These are phyloP conservation scores for Pogonophryne albipinna DNA, from an alignment of 2,797 vertebrate genomes.

Conservation along the genomic window DNA sequence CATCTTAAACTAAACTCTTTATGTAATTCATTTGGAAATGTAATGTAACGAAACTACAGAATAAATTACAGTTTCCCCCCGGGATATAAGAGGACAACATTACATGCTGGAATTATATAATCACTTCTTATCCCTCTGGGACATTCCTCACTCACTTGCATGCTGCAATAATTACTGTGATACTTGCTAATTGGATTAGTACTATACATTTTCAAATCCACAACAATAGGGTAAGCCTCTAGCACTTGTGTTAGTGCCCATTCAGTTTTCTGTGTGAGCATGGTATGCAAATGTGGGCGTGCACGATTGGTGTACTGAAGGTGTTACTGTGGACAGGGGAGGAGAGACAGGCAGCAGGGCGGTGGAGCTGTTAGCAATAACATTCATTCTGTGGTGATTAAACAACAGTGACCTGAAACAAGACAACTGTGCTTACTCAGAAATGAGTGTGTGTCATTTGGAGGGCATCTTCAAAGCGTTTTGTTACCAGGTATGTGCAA, in stretches of 20 bases:
- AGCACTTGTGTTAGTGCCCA: conserved; percentile 33
- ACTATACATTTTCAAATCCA: conserved; percentile 58
- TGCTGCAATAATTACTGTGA: conserved; percentile 43
- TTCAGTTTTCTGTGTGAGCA: conserved; percentile 20
- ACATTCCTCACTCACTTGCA: conserved; percentile 42
- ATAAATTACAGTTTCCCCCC: neutral
- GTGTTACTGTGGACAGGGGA: conserved; percentile 34
- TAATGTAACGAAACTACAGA: neutral
- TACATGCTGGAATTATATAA: conserved; percentile 4
- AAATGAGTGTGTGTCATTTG: conserved; percentile 20
- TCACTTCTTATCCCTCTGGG: conserved; percentile 10
- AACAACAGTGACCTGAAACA: conserved; percentile 32
- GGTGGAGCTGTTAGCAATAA: conserved; percentile 17
- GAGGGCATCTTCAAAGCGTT: conserved; percentile 28
- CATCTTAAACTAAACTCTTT: neutral
- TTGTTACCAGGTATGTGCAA: conserved; percentile 64
- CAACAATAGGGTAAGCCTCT: conserved; percentile 54
- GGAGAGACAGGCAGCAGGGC: conserved; percentile 14
- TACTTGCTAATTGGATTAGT: conserved; percentile 73
- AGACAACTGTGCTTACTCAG: conserved; percentile 18
- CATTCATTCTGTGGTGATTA: conserved; percentile 24
- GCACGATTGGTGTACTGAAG: conserved; percentile 7
- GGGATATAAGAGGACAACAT: conserved; percentile 16
- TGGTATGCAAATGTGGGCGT: conserved; percentile 44
- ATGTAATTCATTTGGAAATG: neutral